Conservation (phyloP, 2,888 invertebrate genomes). For the Melanostoma mellinum region DNA sequence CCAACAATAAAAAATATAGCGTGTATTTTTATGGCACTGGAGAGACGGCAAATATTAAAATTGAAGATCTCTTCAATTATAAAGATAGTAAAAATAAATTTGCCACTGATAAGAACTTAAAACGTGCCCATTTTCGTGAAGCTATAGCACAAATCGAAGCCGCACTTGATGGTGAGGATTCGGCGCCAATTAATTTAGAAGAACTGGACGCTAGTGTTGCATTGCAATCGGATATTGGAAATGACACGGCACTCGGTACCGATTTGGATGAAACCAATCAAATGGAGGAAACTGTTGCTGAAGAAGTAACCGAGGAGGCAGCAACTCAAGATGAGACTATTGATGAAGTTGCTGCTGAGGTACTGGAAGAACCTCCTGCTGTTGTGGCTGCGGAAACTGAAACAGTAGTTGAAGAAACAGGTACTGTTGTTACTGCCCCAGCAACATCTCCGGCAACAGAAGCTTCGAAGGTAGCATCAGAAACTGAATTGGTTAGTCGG, state of each 20-base stretch:
- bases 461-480: slow-evolving; percentile 14
- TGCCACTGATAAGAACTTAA: slow-evolving; percentile 88
- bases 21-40: slow-evolving; percentile 97
- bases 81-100: slow-evolving; percentile 89
- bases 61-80: slow-evolving; percentile 93
- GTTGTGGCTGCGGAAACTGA: background rate
- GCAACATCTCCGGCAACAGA: slow-evolving; percentile 14
- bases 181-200: slow-evolving; percentile 80
- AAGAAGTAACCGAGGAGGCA: slow-evolving; percentile 75
- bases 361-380: background rate
- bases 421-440: slow-evolving; percentile 3
- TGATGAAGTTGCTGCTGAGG: slow-evolving; percentile 30
- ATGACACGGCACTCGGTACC: slow-evolving; percentile 41
- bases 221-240: slow-evolving; percentile 49
- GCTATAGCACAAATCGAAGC: slow-evolving; percentile 94
- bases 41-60: slow-evolving; percentile 91
- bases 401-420: slow-evolving; percentile 21
- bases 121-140: slow-evolving; percentile 92
- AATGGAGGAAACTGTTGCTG: slow-evolving; percentile 40
- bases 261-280: slow-evolving; percentile 58
- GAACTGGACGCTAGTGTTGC: slow-evolving; percentile 42
- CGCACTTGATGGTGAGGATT: slow-evolving; percentile 86
- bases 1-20: slow-evolving; percentile 87
- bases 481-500: slow-evolving; percentile 84
- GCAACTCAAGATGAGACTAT: slow-evolving; percentile 65